Evolutionary conservation across 2,797 vertebrate genomes (phyloP).

Genomic region (Oreochromis mossambicus): DNA sequence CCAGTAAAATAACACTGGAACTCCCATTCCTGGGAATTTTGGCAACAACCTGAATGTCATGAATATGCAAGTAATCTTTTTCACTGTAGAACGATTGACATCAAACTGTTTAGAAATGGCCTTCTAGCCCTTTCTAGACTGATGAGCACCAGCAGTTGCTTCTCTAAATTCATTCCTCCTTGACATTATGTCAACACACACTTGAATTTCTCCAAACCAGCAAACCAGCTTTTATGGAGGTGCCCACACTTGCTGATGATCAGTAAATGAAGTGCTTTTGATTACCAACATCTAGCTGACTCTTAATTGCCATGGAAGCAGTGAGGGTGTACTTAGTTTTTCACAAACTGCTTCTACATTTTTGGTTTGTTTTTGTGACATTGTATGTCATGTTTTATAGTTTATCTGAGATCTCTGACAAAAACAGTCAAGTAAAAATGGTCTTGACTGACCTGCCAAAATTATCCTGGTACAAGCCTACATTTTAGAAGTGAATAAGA

Average conservation of each 20-base stretch:
- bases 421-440: not conserved
- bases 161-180: not conserved
- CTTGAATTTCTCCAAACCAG: not conserved
- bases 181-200: not conserved
- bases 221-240: not conserved
- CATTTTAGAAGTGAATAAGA: not conserved
- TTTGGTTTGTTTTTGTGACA: not conserved
- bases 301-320: too few species aligned
- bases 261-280: not conserved
- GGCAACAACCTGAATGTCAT: not conserved
- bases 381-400: not conserved
- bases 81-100: not conserved
- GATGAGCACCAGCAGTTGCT: not conserved
- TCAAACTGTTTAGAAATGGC: not conserved
- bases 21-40: not conserved
- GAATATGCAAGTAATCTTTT: not conserved
- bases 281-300: not conserved
- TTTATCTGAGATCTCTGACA: not conserved
- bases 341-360: not conserved
- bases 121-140: not conserved
- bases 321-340: not conserved
- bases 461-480: rapidly evolving
- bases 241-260: not conserved
- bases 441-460: not conserved
- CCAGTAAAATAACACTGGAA: not conserved